phyloP scores from a whole-genome alignment of 2,797 vertebrate genomes.

The Acrossocheilus wenchowensis region DNA sequence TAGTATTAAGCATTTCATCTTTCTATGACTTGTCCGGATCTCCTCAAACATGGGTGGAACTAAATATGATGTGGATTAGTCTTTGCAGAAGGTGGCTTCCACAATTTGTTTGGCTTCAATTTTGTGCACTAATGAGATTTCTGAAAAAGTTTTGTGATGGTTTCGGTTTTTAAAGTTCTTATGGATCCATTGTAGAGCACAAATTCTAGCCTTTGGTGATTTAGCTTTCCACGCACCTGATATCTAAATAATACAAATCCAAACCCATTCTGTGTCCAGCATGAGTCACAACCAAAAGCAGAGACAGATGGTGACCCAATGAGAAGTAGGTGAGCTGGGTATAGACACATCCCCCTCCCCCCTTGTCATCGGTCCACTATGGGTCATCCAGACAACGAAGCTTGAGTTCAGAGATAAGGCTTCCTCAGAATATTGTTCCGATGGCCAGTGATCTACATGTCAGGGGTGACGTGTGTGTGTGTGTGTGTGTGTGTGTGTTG shows the following conservation, averaged over 20 bases:
- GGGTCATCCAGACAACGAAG: constrained; percentile 75
- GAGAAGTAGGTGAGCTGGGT: constrained; percentile 36
- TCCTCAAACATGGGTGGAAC: not conserved
- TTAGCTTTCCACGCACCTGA: not conserved
- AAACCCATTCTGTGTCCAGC: not conserved
- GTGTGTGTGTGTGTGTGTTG: constrained; percentile 40
- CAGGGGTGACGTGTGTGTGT: constrained; percentile 59
- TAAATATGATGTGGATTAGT: not conserved
- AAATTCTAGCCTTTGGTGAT: not conserved
- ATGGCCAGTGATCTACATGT: constrained; percentile 68
- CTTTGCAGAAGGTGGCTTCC: constrained; percentile 8
- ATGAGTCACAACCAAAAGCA: constrained; percentile 2
- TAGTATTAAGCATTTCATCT: not conserved
- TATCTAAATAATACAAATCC: not conserved
- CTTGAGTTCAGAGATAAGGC: constrained; percentile 79
- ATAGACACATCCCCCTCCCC: constrained; percentile 53
- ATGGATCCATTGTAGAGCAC: not conserved
- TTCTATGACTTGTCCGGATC: not conserved
- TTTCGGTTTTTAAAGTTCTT: not conserved
- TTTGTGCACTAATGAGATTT: not conserved
- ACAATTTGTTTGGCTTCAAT: not conserved
- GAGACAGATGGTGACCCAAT: constrained; percentile 1
- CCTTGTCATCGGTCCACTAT: constrained; percentile 66
- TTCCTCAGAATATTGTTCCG: constrained; percentile 75
- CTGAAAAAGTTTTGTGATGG: not conserved